Evolutionary conservation across 2,888 invertebrate genomes (phyloP).

Genomic region (Penaeus monodon): DNA sequence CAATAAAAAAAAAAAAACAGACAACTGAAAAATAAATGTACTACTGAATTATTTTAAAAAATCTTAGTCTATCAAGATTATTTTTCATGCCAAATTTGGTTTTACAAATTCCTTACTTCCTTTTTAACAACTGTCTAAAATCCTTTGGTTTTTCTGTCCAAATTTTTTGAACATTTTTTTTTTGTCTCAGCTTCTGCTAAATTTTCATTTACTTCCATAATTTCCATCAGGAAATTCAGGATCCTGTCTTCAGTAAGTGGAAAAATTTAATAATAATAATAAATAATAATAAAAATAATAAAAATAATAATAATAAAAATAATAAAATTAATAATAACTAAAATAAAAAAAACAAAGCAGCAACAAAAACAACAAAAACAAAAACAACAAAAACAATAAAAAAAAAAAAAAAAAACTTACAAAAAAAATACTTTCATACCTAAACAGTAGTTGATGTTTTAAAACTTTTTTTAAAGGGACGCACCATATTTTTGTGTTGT

Average conservation of each 20-base stretch:
- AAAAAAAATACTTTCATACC: neutral
- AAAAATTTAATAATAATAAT: neutral
- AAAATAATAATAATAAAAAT: no score
- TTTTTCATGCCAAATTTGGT: neutral
- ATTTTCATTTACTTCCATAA: constrained; percentile 92
- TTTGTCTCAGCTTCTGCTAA: constrained; percentile 73
- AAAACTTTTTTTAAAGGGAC: no score
- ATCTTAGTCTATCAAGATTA: neutral
- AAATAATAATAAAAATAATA: no score
- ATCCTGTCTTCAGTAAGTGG: constrained; percentile 72
- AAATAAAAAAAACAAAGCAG: no score
- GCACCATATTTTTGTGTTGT: no score
- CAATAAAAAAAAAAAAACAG: neutral
- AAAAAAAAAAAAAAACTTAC: no score
- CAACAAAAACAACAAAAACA: no score
- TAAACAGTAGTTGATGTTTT: neutral
- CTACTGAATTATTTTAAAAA: neutral
- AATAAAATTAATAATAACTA: no score
- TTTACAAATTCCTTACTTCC: constrained; percentile 67
- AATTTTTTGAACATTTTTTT: constrained; percentile 75
- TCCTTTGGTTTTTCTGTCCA: constrained; percentile 75
- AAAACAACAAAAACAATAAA: no score
- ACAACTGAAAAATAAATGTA: constrained; percentile 29
- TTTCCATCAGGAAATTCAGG: constrained; percentile 81
- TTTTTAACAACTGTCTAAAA: constrained; percentile 73